phyloP scores from a whole-genome alignment of 2,888 invertebrate genomes.

The Epirrhoe alternata region DNA sequence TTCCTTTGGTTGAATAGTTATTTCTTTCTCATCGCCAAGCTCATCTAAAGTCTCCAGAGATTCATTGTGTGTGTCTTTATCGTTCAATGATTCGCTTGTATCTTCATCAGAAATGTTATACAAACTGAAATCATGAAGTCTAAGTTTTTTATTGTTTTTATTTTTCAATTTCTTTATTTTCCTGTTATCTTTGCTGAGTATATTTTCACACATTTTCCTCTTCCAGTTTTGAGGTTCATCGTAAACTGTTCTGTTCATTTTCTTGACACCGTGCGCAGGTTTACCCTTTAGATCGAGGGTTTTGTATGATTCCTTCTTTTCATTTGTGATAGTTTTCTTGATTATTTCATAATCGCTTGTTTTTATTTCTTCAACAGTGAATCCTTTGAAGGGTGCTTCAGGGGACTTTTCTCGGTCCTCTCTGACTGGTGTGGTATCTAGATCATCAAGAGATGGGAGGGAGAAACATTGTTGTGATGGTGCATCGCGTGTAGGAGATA shows the following conservation, averaged over 20 bases:
- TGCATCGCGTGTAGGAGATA: neutral
- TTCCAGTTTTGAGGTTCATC: no score
- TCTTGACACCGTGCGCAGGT: neutral
- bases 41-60: no score
- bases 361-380: slow-evolving; percentile 6
- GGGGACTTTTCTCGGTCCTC: neutral
- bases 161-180: slow-evolving; percentile 6
- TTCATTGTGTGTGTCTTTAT: no score
- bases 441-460: slow-evolving; percentile 10
- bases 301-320: slow-evolving; percentile 5
- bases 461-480: neutral
- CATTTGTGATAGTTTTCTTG: neutral
- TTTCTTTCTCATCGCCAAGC: neutral
- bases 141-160: slow-evolving; percentile 17
- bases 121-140: slow-evolving; percentile 10
- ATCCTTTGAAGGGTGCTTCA: slow-evolving; percentile 14
- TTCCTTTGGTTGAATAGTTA: neutral
- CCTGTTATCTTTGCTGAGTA: neutral
- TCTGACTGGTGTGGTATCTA: neutral
- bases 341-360: neutral
- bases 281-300: neutral
- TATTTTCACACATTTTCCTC: neutral
- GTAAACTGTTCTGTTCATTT: neutral
- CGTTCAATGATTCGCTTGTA: neutral
- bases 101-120: slow-evolving; percentile 3